Base-by-base conservation (phyloP, 2,888 invertebrate species). In the Cephus nigrinus region DNA sequence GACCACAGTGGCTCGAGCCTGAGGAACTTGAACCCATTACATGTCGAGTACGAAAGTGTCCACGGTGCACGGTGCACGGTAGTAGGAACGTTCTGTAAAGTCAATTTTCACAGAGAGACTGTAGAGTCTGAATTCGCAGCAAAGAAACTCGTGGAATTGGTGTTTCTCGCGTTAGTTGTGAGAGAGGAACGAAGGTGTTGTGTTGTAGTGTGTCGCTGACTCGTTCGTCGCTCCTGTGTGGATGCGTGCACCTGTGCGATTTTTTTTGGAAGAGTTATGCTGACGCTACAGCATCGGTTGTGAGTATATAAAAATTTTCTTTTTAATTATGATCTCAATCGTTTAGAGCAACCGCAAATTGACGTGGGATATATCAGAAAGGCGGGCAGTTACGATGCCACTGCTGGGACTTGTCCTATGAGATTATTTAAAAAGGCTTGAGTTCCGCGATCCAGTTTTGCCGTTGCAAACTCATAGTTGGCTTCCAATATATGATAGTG, bases 201-300 rank as follows among this genome's bases (percentile, higher is more conserved):
- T 23, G 55, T 15, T 55, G 55, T 55, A 55, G 55, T 55, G 55
- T 55, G 55, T 55, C 55, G 55, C 55, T 72, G 78, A 76, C 75
- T 80, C 74, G 76, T 76, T 71, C 31, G 71, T 71, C 71, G 55
- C 55, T 55, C 55, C 55, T 55, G 71, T 71, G 78, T 73, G 81
- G 82, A 84, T 86, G 84, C 77, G 73, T 79, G 79, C 81, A 83
- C 81, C 81, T 80, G 82, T 82, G 79, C 77, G 72, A 75, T 55
- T 78, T 76, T 78, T 75, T 71, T 74, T 72, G 74, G 75, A 75
- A 68, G 80, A 80, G 79, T 77, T 81, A 85, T 86, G 85, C 86
- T 83, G 81, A 85, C 83, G 82, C 83, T 79, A 76, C 84, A 81
- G 78, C 82, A 80, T 78, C 82, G 81, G 82, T 78, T 80, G 86